Percentiles rank a stretch among this genome's conserved stretches.
phyloP scores from a whole-genome alignment of 2,888 invertebrate genomes.

The Cybosia mesomella region DNA sequence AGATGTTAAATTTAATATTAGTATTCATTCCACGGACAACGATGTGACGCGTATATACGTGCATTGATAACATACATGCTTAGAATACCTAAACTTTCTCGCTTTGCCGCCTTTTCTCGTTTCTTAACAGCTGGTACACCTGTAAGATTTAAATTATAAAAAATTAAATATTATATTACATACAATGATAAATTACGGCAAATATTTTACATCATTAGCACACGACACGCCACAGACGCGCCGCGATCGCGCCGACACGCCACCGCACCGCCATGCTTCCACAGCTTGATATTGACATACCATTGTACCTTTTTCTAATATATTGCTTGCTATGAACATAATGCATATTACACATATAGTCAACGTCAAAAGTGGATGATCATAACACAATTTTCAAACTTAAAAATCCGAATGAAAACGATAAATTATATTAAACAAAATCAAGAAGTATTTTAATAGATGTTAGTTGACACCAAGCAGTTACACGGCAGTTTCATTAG shows the following conservation, averaged over 20 bases:
- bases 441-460: too few relatives aligned
- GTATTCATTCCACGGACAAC: slow-evolving; percentile 16
- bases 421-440: too few relatives aligned
- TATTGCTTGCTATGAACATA: too few relatives aligned
- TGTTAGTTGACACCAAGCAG: too few relatives aligned
- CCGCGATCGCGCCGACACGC: neutral
- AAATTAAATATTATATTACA: neutral
- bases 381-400: too few relatives aligned
- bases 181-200: neutral
- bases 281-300: too few relatives aligned
- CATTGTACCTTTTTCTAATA: too few relatives aligned
- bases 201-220: neutral
- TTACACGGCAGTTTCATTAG: too few relatives aligned
- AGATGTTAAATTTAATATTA: slow-evolving; percentile 9
- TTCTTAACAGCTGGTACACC: slow-evolving; percentile 19
- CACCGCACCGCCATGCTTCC: neutral
- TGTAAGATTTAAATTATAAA: slow-evolving; percentile 17
- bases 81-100: slow-evolving; percentile 18
- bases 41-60: slow-evolving; percentile 4
- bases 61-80: slow-evolving; percentile 18
- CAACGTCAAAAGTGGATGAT: too few relatives aligned
- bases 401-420: too few relatives aligned
- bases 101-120: slow-evolving; percentile 12
- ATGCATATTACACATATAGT: too few relatives aligned
- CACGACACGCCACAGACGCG: neutral